Evolutionary conservation across 2,888 invertebrate genomes (phyloP), one percentile per base, ranked within the genome.

Genomic region (Drosophila siamana): DNA sequence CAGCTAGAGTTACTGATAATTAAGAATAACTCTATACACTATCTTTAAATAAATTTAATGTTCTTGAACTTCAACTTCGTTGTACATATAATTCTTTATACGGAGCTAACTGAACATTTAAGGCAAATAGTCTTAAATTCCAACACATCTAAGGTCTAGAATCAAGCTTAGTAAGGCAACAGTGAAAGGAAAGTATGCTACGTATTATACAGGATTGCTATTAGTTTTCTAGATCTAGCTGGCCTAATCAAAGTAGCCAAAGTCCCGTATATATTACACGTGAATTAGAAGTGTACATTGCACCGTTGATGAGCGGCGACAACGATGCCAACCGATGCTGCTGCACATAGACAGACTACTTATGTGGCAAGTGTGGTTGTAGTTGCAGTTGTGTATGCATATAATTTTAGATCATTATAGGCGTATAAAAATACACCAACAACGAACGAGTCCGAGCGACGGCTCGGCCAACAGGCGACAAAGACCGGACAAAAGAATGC

Each of bases 321-420:
- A 78, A 67, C 65, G 74, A 60, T 55, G 72, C 71, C 48, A 69
- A 44, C 55, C 52, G 43, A 47, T 50, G 51, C 55, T 50, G 43
- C 52, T 43, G 69, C 70, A 66, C 57, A 60, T 51, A 59, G 69
- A 40, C 22, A 36, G 52, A 52, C 59, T 63, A 46, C 74, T 75
- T 75, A 74, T 74, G 75, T 67, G 57, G 36, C 40, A 9, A 50
- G 24, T 40, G 38, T 40, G 30, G 24, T 52, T 67, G 55, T 22
- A 28, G 33, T 30, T 22, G 50, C 36, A 33, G 22, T 44, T 61
- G 40, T 68, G 46, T 67, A 38, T 63, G 55, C 72, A 79, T 85
- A 85, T 85, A 87, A 85, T 85, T 85, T 80, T 85, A 87, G 85
- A 83, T 76, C 80, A 78, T 80, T 85, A 85, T 68, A 85, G 76